Base-by-base conservation (phyloP, 2,888 invertebrate species). In the Apamea sordens region DNA sequence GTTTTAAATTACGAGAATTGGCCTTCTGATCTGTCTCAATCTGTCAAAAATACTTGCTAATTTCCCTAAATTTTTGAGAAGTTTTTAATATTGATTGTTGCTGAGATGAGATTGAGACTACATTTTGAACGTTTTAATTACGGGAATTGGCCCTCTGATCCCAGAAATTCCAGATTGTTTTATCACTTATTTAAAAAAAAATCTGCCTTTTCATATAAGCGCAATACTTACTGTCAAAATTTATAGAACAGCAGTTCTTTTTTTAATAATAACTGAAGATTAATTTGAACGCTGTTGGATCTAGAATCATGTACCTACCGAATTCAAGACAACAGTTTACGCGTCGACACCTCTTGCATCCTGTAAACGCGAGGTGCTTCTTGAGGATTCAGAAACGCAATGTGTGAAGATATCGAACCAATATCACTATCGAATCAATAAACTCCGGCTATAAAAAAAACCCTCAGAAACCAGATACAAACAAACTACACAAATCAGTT, bases 401-500 rank as follows among this genome's bases (percentile, higher is more conserved):
- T 11, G 1, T 4, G 6, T 15, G 6, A 72, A 32, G 0, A 36
- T n/a, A 59, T 50, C 2, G 21, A 36, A 61, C 24, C 24, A 65
- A n/a, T 28, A n/a, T 28, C 15, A 59, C 28, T 24, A 24, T 7
- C 6, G 13, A 44, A 64, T n/a, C 21, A 2, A 53, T 77, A 10
- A 76, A 24, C 5, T 28, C 2, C 1, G 18, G 28, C 50, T 41
- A 76, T 24, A 36, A 72, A 47, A 74, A 71, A 28, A 74, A 24
- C 13, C 59, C 50, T 32, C 68, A 68, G n/a, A 68, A 83, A 77
- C 32, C 56, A 13, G 36, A 15, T 56, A 73, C 28, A 65, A 63
- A 73, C 28, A 65, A 63, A 64, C 63, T 76, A 73, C 18, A 76
- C 64, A 64, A 72, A 68, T 71, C 44, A 63, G 28, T 67, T 72